Conservation (phyloP, 2,888 invertebrate genomes). For the Drosophila suboccidentalis region DNA sequence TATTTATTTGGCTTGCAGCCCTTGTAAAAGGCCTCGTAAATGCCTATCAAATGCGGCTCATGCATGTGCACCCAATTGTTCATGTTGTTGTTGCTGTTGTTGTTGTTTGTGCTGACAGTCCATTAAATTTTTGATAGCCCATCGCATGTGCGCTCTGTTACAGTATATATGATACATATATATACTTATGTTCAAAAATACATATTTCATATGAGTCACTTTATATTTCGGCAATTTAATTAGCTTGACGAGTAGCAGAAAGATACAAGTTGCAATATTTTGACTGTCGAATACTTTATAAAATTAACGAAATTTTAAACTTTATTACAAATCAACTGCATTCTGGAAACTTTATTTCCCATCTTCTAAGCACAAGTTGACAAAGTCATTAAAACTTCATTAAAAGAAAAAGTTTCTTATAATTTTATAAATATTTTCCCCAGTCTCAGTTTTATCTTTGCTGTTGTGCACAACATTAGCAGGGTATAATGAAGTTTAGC, state of each 20-base stretch:
- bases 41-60: conserved; percentile 47
- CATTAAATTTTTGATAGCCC: conserved; percentile 72
- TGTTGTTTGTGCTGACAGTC: conserved; percentile 59
- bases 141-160: conserved; percentile 40
- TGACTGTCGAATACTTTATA: conserved; percentile 6
- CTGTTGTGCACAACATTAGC: background rate
- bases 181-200: conserved; percentile 3
- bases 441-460: background rate
- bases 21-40: conserved; percentile 62
- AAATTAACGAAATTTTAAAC: background rate
- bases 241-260: conserved; percentile 34
- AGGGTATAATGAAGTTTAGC: conserved; percentile 31
- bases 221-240: conserved; percentile 62
- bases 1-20: conserved; percentile 48
- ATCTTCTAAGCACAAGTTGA: background rate
- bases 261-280: background rate
- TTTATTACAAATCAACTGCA: background rate
- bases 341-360: background rate
- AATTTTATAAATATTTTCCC: background rate
- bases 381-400: background rate
- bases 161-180: conserved; percentile 2
- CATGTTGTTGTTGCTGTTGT: conserved; percentile 17
- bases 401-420: background rate
- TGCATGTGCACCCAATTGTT: conserved; percentile 34
- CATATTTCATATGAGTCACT: conserved; percentile 16